A percentile compares a stretch with the other conserved stretches of the same genome.
Conservation (phyloP, 2,888 invertebrate species). For the Choristoneura rosaceana region DNA sequence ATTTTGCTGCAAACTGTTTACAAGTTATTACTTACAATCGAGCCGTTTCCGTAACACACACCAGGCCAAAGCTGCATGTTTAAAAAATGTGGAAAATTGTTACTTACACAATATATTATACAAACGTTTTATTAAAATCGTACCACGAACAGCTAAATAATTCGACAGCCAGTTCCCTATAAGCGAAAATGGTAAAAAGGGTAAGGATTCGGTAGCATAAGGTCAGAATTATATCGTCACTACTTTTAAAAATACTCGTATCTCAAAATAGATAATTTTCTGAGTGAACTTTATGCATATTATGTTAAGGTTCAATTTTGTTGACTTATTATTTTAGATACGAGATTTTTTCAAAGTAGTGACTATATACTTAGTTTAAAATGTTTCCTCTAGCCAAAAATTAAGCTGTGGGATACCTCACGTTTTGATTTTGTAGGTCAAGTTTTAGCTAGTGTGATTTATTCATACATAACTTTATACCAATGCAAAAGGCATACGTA, state of each 20-base stretch:
- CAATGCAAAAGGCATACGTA: slow-evolving; percentile 53
- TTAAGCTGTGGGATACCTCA: not conserved
- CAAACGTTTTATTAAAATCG: slow-evolving; percentile 37
- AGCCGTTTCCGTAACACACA: slow-evolving; percentile 95
- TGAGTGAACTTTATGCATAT: no score
- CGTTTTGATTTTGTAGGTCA: not conserved
- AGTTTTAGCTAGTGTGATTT: no score
- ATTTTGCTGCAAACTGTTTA: not conserved
- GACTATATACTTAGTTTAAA: no score
- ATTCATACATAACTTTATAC: not conserved
- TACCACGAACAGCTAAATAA: slow-evolving; percentile 39
- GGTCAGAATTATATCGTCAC: no score
- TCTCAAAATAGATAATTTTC: no score
- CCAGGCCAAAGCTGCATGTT: slow-evolving; percentile 94
- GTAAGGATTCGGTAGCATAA: not conserved
- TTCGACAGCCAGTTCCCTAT: slow-evolving; percentile 40
- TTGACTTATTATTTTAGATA: no score
- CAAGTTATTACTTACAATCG: slow-evolving; percentile 90
- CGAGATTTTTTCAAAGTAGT: no score
- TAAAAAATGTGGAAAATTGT: slow-evolving; percentile 53
- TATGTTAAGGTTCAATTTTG: no score
- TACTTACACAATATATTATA: slow-evolving; percentile 44
- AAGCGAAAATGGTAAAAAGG: slow-evolving; percentile 28
- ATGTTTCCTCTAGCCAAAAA: not conserved
- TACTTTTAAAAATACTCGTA: no score